Evolutionary conservation across 2,113 vertebrate species (phyloP), one percentile per base, ranked within the genome.

Genomic region (Cyprinodon brontotheroides): DNA sequence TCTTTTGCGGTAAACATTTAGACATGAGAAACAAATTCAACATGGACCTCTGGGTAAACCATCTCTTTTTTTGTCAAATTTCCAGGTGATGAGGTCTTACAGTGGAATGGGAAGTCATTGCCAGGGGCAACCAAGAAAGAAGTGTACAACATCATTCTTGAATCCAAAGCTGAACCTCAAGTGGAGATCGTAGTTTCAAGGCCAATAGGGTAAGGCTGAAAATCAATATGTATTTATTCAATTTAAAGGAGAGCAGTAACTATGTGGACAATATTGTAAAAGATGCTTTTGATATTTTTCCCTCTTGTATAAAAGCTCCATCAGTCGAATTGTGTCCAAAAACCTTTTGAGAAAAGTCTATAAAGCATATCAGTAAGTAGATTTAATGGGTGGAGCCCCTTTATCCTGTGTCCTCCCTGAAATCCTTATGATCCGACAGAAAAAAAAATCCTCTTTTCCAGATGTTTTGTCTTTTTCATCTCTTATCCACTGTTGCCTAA

Each of bases 61-160:
- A n/a, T 20, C 65, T 57, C 7, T 2, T 57, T 15, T 15, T 57
- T n/a, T 29, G 40, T 81, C 53, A 84, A 79, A 68, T 62, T 77
- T 86, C 41, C 92, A 99, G 97, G 98, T 85, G 98, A 99, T 82
- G 97, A 99, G 94, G 97, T 99, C 86, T 91, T 99, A 90, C 97
- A 99, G 91, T 99, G 98, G 98, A 99, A 99, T 79, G 95, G 98
- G 74, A 99, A 99, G 93, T 95, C 96, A 29, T 94, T 99, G 92
- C 98, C 97, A 40, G 97, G 97, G 92, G 97, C 97, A 92, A 99
- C 98, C 90, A 98, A 99, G 94, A 98, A 99, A 95, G 97, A 99
- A 93, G 98, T 99, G 92, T 99, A 99, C 96, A 99, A 99, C 93
- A 99, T 99, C 87, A 99, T 99, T 94, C 96, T 99, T 91, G 97